Evolutionary conservation across 2,113 vertebrate genomes (phyloP).

Genomic region (Tupaia tana): DNA sequence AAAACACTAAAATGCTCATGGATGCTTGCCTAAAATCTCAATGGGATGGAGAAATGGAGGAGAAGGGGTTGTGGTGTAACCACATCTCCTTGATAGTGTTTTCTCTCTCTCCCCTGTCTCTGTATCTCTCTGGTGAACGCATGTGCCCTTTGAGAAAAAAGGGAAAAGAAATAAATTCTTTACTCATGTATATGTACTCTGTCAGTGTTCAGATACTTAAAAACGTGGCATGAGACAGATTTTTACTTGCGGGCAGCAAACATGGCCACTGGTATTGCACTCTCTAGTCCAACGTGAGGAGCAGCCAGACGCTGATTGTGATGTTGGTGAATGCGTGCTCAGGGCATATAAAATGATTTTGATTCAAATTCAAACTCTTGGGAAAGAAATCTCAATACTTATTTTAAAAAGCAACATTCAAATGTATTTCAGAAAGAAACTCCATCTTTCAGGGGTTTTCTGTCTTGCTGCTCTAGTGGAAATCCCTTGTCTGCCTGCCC

Average conservation of each 20-base stretch:
- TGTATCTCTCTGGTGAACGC: too few relatives aligned
- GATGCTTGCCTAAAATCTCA: too few relatives aligned
- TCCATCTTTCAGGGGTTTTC: background rate
- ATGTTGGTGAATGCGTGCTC: background rate
- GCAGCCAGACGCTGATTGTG: background rate
- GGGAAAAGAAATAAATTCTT: background rate
- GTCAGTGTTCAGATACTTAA: background rate
- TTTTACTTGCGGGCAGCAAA: background rate
- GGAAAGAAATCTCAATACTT: conserved; percentile 16
- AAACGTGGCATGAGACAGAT: background rate
- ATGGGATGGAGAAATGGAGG: too few relatives aligned
- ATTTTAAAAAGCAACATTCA: background rate
- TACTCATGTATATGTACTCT: background rate
- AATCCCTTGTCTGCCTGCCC: conserved; percentile 9
- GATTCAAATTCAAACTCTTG: conserved; percentile 43
- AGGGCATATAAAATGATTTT: conserved; percentile 35
- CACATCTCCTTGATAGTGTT: too few relatives aligned
- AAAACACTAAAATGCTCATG: too few relatives aligned
- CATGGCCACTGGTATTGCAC: background rate
- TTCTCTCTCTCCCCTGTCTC: too few relatives aligned
- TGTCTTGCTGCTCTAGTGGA: background rate
- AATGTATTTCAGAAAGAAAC: conserved; percentile 27
- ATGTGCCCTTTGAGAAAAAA: too few relatives aligned
- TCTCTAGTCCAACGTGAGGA: background rate
- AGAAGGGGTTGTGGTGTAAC: too few relatives aligned